phyloP scores from a whole-genome alignment of 2,888 invertebrate genomes.

The Tineola bisselliella region DNA sequence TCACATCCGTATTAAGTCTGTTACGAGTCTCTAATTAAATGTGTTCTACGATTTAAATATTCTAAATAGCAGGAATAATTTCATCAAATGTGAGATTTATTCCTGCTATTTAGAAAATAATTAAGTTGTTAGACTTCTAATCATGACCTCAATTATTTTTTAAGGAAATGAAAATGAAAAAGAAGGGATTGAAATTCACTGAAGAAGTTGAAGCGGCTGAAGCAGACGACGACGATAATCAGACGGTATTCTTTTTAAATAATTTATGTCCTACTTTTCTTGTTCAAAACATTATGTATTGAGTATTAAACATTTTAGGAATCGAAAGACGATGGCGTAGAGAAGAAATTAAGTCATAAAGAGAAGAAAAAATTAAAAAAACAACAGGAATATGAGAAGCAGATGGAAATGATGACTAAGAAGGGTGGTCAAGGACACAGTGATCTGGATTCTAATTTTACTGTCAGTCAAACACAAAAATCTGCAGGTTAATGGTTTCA shows the following conservation, averaged over 20 bases:
- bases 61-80: no score
- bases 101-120: not conserved
- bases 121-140: no score
- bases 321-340: slow-evolving; percentile 36
- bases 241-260: no score
- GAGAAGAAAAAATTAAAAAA: slow-evolving; percentile 93
- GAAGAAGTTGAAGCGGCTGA: not conserved
- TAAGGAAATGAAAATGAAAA: not conserved
- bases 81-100: no score
- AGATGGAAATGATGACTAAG: slow-evolving; percentile 84
- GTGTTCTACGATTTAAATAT: no score
- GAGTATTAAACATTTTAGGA: not conserved
- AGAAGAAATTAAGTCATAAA: slow-evolving; percentile 87
- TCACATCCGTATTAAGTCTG: no score
- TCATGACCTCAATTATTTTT: not conserved
- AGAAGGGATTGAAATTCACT: not conserved
- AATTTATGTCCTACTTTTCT: no score
- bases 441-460: slow-evolving; percentile 92
- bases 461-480: slow-evolving; percentile 87
- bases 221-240: slow-evolving; percentile 22
- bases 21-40: no score
- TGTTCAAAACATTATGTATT: no score
- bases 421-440: slow-evolving; percentile 91
- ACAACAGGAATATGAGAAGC: slow-evolving; percentile 87
- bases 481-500: slow-evolving; percentile 56